Evolutionary conservation across 2,797 vertebrate genomes (phyloP), one percentile per base, ranked within the genome.

Genomic region (Anguilla marmorata): DNA sequence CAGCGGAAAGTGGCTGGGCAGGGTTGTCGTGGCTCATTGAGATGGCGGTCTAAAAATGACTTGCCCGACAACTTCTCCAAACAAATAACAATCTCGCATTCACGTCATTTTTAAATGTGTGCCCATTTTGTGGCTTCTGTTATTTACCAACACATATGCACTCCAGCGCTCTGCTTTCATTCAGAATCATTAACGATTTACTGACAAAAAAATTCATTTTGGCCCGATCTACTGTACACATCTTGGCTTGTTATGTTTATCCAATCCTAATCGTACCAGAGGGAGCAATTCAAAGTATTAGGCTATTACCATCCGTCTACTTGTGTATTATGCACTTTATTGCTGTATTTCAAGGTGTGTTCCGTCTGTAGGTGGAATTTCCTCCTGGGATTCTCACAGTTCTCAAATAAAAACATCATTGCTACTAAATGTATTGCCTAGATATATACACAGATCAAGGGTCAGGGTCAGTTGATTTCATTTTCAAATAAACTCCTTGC

Each of bases 141-240:
- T 91, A 92, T 93, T 92, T 92, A 89, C 89, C 93, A 92, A 92
- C 91, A 91, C 90, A 58, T 88, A 87, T 74, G 91, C 89, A 89
- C 93, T 92, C 91, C 89, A 92, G 89, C 87, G 91, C 83, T 90
- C 90, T 92, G 86, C 91, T 88, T 91, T 89, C 89, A 86, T 91
- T 92, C 93, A 91, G 88, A 92, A 91, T 90, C 90, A 93, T 94
- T 92, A 93, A 50, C 4, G 91, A 92, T 94, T 90, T 86, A 86
- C 84, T 48, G 84, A 86, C 91, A 89, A 90, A 92, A 92, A 89
- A 88, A 90, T 90, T 54, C 88, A 50, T 45, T 74, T 89, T 85
- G 90, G 87, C 87, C 84, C 89, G 92, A 88, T 91, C 88, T 89
- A 50, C 80, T 85, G 90, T 88, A 90, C 72, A 92, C 91, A 91